Base-by-base conservation (phyloP, 2,113 vertebrate genomes). In the Ctenomys sociabilis region DNA sequence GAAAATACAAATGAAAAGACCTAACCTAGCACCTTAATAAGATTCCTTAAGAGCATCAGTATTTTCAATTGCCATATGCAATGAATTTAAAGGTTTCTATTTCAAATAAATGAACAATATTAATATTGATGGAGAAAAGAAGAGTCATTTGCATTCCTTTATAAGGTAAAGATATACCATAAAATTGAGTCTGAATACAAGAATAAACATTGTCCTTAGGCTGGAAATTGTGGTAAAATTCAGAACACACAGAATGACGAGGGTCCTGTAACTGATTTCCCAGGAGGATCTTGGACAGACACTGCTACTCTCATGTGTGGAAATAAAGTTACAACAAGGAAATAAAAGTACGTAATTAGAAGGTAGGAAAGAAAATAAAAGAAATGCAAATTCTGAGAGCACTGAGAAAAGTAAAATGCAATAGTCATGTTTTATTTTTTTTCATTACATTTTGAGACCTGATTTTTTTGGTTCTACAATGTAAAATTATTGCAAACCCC, bases 401-500 rank as follows among this genome's bases (percentile, higher is more conserved):
- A 21, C 57, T 59, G 57, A 59, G 21, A 59, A 59, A 70, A 8
- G 90, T 78, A 72, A 89, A 83, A 13, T 88, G 35, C 30, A 85
- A 68, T 87, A 72, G 11, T 37, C 0, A 80, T 4, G 3, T 3
- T 49, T 83, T 7, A 13, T 87, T 84, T 70, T 64, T 0, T 54
- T 93, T 57, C 37, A 61, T 8, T 49, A 28, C 40, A 49, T 66
- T 73, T 61, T 40, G 1, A 0, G 28, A 2, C 2, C 4, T 82
- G 8, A 95, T 35, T 11, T 72, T 91, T 92, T 85, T 49, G 9
- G 35, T 37, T 64, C 81, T 49, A 77, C 35, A 81, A 70, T 24
- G 77, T 28, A 64, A 68, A 85, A 68, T 63, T 73, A 64, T 61
- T 91, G 37, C 86, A 61, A 77, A 91, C 52, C 43, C 85, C 5